These are phyloP conservation scores for Diplodus puntazzo DNA, from an alignment of 2,797 vertebrate genomes.

Conservation along the genomic window DNA sequence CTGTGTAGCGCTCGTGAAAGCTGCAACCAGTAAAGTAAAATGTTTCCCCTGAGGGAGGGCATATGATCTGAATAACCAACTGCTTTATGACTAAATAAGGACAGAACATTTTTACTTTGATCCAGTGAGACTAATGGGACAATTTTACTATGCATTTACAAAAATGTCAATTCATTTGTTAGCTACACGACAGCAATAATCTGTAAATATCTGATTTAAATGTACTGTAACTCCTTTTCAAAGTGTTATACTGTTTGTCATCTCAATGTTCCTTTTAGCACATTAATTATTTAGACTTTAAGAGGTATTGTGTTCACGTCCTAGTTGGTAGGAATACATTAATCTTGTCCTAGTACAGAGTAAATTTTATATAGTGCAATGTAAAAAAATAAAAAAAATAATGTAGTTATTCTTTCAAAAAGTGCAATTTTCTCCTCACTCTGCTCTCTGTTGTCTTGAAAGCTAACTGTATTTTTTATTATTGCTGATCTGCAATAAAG, in stretches of 20 bases:
- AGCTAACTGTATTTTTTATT: conserved; percentile 55
- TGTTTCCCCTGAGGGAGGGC: conserved; percentile 1
- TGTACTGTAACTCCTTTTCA: conserved; percentile 23
- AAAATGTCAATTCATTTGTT: conserved; percentile 9
- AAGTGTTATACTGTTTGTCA: conserved; percentile 16
- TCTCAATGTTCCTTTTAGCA: conserved; percentile 30
- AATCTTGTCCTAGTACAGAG: conserved; percentile 30
- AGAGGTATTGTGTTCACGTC: conserved; percentile 34
- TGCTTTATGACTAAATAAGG: conserved; percentile 24
- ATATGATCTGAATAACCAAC: conserved; percentile 22
- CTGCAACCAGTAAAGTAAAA: conserved; percentile 6
- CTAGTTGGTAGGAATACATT: conserved; percentile 30
- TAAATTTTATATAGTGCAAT: conserved; percentile 45
- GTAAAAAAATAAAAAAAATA: conserved; percentile 13
- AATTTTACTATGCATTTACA: conserved; percentile 14
- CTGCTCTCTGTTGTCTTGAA: conserved; percentile 47
- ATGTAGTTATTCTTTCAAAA: conserved; percentile 45
- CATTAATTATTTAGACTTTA: conserved; percentile 48
- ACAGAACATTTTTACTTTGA: conserved; percentile 16
- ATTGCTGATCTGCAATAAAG: conserved; percentile 80
- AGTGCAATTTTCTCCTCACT: conserved; percentile 62
- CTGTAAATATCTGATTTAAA: conserved; percentile 33
- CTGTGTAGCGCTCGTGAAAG: neutral
- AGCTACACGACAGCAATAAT: neutral
- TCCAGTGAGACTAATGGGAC: conserved; percentile 35